Base-by-base conservation (phyloP, 2,113 vertebrate species). In the Edolisoma coerulescens region DNA sequence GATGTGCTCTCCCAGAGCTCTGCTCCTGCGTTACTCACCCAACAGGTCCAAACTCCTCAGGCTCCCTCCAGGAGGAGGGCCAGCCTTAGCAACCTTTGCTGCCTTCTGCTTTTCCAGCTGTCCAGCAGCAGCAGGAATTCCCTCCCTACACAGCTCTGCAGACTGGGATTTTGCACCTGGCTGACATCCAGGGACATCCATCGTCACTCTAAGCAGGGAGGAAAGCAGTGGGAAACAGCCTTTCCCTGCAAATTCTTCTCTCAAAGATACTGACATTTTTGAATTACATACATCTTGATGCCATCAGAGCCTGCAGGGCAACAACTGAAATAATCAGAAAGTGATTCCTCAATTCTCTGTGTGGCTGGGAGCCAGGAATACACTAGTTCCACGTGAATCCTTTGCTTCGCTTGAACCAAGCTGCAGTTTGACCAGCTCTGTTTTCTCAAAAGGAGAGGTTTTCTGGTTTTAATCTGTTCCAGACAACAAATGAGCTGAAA, bases 51-150 rank as follows among this genome's bases (percentile, higher is more conserved):
- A 78, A 63, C 84, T 89, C 60, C 91, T 90, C 68, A 19, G 56
- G 60, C 54, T 89, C 44, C 33, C 47, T 95, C 24, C 65, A 17
- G 73, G 1, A 59, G 61, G 11, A 73, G 21, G 28, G 33, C 27
- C 47, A 88, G 86, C 30, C 54, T 57, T 11, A 63, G 73, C 39
- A 89, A 16, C 39, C 80, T 75, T 47, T 33, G 3, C 42, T 57
- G 49, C 71, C 63, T 71, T 49, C 89, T 95, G 79, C 90, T 63
- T 88, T 76, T 42, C 49, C 87, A 87, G 91, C 89, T 87, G 87
- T 54, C 67, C 75, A 67, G 19, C 61, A 52, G 45, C 77, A 94
- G 74, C 81, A 90, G 70, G 67, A 87, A 89, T 71, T 53, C 64
- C 16, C 35, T 75, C 76, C 56, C n/a, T 33, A 5, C 53, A 79